Evolutionary conservation across 2,113 vertebrate genomes (phyloP).

Genomic region (Nesoenas mayeri): DNA sequence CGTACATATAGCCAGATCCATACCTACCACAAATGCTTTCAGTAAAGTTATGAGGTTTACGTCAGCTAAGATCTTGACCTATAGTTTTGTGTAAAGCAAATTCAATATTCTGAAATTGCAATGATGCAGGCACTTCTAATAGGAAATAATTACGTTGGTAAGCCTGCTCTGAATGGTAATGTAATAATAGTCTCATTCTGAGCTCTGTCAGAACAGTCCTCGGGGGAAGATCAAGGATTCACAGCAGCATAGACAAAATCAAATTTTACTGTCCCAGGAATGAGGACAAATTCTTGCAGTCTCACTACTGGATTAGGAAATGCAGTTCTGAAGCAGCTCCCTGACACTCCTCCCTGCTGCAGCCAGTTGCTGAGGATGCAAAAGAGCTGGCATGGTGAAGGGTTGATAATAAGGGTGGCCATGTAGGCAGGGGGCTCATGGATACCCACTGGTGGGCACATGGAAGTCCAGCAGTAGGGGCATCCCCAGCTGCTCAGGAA

Average conservation of each 20-base stretch:
- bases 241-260: neutral
- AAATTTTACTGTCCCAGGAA: slow-evolving; percentile 22
- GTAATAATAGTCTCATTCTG: slow-evolving; percentile 22
- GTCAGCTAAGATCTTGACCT: slow-evolving; percentile 4
- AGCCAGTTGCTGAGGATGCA: neutral
- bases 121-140: neutral
- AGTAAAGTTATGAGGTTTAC: neutral
- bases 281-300: neutral
- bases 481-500: neutral
- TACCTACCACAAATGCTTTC: neutral
- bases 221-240: slow-evolving; percentile 37
- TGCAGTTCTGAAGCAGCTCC: neutral
- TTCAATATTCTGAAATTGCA: slow-evolving; percentile 6
- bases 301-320: neutral
- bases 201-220: slow-evolving; percentile 6
- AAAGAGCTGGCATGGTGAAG: rapidly evolving
- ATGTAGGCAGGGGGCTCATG: neutral
- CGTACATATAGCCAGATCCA: neutral
- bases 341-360: rapidly evolving
- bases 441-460: neutral
- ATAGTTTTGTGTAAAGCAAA: neutral
- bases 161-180: slow-evolving; percentile 19
- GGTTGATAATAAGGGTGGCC: neutral
- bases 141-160: slow-evolving; percentile 1
- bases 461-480: rapidly evolving